Percentiles rank a stretch among this genome's conserved stretches.
phyloP scores from a whole-genome alignment of 2,797 vertebrate species.

The Ceryle rudis region DNA sequence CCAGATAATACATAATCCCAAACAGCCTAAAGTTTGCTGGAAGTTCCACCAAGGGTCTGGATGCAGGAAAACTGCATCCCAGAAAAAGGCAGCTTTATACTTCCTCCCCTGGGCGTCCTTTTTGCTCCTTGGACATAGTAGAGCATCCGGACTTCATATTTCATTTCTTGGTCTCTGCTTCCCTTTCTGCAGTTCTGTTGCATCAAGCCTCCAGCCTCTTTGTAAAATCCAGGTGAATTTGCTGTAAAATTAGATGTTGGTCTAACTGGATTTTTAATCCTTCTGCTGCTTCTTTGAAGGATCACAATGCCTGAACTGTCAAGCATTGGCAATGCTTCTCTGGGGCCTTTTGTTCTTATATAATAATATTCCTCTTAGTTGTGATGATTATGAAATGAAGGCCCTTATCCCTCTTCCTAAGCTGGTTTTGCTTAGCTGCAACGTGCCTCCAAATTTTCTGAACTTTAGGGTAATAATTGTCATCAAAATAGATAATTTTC shows the following conservation, averaged over 20 bases:
- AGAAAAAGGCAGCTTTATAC: conserved; percentile 40
- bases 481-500: conserved; percentile 44
- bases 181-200: neutral
- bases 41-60: conserved; percentile 43
- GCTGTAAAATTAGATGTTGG: neutral
- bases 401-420: neutral
- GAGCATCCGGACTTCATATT: conserved; percentile 43
- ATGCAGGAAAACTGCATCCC: conserved; percentile 13
- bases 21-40: conserved; percentile 45
- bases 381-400: conserved; percentile 30
- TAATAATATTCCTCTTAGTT: conserved; percentile 15
- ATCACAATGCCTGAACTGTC: neutral
- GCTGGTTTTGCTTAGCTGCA: conserved; percentile 39
- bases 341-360: conserved; percentile 28
- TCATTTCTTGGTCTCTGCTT: conserved; percentile 20
- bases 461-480: conserved; percentile 62
- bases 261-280: neutral
- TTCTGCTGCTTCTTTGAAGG: neutral
- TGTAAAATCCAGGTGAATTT: conserved; percentile 5
- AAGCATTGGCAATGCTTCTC: neutral
- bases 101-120: conserved; percentile 27
- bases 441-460: conserved; percentile 32
- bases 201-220: neutral
- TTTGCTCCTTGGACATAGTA: conserved; percentile 3
- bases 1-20: conserved; percentile 57